phyloP scores from a whole-genome alignment of 1,140 invertebrate genomes.

The Teleopsis dalmanni region DNA sequence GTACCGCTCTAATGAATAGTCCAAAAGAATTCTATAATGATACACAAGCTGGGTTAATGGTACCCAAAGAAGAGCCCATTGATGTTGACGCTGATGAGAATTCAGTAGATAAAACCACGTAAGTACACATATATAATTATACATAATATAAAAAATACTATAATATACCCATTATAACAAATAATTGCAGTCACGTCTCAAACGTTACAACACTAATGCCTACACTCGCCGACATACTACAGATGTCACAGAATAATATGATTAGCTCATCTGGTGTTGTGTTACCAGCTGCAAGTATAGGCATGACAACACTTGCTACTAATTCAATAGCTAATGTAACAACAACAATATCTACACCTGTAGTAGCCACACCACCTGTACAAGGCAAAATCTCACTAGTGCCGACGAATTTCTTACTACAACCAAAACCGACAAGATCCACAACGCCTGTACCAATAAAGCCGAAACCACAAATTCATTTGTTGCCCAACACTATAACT shows the following conservation, averaged over 20 bases:
- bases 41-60: constrained; percentile 15
- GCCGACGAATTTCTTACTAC: constrained; percentile 40
- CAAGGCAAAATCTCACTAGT: constrained; percentile 37
- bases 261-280: neutral
- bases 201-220: neutral
- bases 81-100: constrained; percentile 35
- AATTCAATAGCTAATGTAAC: neutral
- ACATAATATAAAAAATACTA: too few species aligned
- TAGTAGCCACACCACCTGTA: constrained; percentile 1
- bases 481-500: constrained; percentile 32
- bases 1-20: neutral
- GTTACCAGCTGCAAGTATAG: neutral
- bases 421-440: constrained; percentile 24
- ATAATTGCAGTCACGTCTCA: neutral
- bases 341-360: constrained; percentile 7
- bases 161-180: too few species aligned
- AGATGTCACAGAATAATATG: too few species aligned
- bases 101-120: too few species aligned
- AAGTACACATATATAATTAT: too few species aligned
- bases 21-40: too few species aligned
- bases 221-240: neutral
- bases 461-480: constrained; percentile 19
- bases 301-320: neutral
- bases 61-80: constrained; percentile 39
- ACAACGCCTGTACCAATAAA: constrained; percentile 11